Base-by-base conservation (phyloP, 2,888 invertebrate genomes). In the Romanomermis culicivorax region DNA sequence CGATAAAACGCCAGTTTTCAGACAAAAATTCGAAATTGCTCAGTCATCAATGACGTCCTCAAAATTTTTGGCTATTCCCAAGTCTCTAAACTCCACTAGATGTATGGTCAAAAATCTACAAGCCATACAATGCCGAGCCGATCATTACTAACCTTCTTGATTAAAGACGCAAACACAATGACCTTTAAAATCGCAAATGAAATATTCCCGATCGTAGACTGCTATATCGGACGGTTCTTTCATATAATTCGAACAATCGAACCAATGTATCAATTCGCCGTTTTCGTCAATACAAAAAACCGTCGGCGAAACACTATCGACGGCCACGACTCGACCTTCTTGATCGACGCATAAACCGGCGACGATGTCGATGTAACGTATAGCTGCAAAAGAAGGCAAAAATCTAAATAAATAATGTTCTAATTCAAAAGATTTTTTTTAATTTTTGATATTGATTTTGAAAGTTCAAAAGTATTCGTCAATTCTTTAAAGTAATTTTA, bases 231-330 rank as follows among this genome's bases (percentile, higher is more conserved):
- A 89, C 23, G 91, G 91, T 71, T 93, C 93, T 62, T 88, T 77
- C 91, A 93, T 93, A 71, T 86, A 86, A 72, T 88, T 86, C 70
- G 87, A 87, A 75, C 91, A 91, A 72, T 93, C 89, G 70, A 93
- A 91, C 91, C 91, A 93, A 68, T 83, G 82, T 64, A 88, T 76
- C 64, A 93, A 77, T 66, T 88, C 87, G 25, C 91, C 91, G 62
- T 80, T 81, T 71, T 91, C 89, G 53, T 83, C 81, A 63, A 91
- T 82, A 59, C 87, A 82, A 73, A 89, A 91, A 51, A 93, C 87
- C 43, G 91, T 89, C 4, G 93, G 91, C 48, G 89, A 88, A 52
- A 93, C 91, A 68, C 88, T 88, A 71, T 93, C 93, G 26, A 93
- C 91, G 42, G 89, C 89, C 53, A 91, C 89, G 63, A 93, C 91